phyloP scores from a whole-genome alignment of 2,888 invertebrate genomes.

The Tetragonisca angustula region DNA sequence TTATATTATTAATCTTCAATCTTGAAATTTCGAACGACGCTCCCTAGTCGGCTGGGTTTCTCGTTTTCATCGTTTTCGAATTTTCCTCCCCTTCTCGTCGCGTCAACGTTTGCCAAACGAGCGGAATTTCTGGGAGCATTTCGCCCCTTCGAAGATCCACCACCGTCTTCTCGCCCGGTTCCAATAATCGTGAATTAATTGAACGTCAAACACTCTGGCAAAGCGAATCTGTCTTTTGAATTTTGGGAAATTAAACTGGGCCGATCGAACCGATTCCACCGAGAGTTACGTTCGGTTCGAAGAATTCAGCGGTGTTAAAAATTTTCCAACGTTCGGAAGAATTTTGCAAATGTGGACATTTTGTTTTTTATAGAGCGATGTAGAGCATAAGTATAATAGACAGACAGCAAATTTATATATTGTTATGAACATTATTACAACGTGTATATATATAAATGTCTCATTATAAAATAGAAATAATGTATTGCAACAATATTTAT shows the following conservation, averaged over 20 bases:
- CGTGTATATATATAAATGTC: no score
- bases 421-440: no score
- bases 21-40: background rate
- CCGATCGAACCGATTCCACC: background rate
- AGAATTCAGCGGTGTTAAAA: background rate
- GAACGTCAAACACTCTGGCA: constrained; percentile 1
- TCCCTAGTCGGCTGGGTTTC: no score
- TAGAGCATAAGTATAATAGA: no score
- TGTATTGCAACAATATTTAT: no score
- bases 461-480: no score
- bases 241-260: background rate
- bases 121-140: background rate
- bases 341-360: no score
- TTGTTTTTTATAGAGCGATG: no score
- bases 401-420: no score
- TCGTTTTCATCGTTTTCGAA: background rate
- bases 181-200: constrained; percentile 19
- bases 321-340: background rate
- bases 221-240: background rate
- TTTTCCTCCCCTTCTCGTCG: background rate
- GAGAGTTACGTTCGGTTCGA: constrained; percentile 13
- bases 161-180: background rate
- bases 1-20: background rate
- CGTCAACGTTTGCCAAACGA: background rate
- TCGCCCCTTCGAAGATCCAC: no score